phyloP scores from a whole-genome alignment of 2,888 invertebrate species.

The Drosophila mayaguana region DNA sequence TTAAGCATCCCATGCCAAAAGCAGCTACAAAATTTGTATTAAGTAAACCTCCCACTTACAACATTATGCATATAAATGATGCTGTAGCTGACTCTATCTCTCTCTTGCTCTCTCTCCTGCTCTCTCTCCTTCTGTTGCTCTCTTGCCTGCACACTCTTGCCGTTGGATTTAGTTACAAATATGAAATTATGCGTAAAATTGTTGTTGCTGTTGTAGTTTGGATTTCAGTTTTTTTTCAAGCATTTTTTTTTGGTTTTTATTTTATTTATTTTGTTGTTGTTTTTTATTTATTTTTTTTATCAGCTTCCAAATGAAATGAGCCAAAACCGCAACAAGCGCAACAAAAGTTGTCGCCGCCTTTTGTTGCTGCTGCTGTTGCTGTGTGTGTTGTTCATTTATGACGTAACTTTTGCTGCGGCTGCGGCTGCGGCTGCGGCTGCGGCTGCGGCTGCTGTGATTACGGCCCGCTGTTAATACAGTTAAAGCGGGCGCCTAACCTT shows the following conservation, averaged over 20 bases:
- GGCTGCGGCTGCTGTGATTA: slow-evolving; percentile 72
- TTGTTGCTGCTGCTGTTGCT: slow-evolving; percentile 37
- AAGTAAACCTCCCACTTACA: slow-evolving; percentile 72
- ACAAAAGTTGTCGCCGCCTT: slow-evolving; percentile 60
- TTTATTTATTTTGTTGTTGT: slow-evolving; percentile 35
- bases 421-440: slow-evolving; percentile 65
- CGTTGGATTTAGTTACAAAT: slow-evolving; percentile 72
- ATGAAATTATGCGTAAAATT: slow-evolving; percentile 80
- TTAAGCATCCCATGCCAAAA: slow-evolving; percentile 55
- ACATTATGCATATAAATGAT: slow-evolving; percentile 62
- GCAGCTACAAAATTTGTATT: slow-evolving; percentile 46
- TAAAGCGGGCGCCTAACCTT: slow-evolving; percentile 77
- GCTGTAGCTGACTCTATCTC: slow-evolving; percentile 1
- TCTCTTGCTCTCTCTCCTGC: slow-evolving; percentile 4
- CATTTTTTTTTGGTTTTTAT: slow-evolving; percentile 33
- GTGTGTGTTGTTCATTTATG: slow-evolving; percentile 69
- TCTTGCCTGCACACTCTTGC: slow-evolving; percentile 6
- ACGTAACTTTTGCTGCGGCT: slow-evolving; percentile 77
- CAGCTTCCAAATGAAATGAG: slow-evolving; percentile 69
- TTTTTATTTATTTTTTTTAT: slow-evolving; percentile 30
- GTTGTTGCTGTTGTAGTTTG: slow-evolving; percentile 55
- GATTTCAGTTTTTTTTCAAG: slow-evolving; percentile 40
- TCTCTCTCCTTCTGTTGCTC: not conserved
- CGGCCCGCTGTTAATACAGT: slow-evolving; percentile 78
- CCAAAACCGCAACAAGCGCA: slow-evolving; percentile 75